Evolutionary conservation across 2,797 vertebrate species (phyloP).

Genomic region (Vireo griseus): DNA sequence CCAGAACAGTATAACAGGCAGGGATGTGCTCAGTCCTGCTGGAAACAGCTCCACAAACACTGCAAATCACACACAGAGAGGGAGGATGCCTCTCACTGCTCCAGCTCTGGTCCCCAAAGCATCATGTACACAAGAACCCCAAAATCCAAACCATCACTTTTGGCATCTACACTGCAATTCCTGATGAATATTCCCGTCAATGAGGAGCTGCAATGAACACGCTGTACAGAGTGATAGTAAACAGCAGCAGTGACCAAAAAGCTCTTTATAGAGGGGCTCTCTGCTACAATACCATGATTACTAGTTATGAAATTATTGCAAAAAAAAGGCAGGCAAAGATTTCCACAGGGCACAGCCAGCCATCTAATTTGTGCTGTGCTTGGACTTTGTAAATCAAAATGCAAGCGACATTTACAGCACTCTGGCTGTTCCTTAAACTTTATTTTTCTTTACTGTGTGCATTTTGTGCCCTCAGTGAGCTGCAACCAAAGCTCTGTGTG

Average conservation of each 20-base stretch:
- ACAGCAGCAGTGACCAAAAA: not conserved
- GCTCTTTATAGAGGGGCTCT: not conserved
- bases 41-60: not conserved
- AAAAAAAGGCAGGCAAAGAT: not conserved
- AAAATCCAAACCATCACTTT: not conserved
- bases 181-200: rapidly evolving
- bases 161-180: not conserved
- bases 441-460: not conserved
- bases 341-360: not conserved
- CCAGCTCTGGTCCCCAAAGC: not conserved
- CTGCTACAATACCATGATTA: not conserved
- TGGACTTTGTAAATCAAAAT: constrained; percentile 3
- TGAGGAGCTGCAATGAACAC: not conserved
- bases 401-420: not conserved
- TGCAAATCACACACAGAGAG: not conserved
- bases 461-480: not conserved
- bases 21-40: not conserved
- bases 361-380: not conserved
- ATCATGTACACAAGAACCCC: not conserved
- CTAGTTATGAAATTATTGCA: not conserved
- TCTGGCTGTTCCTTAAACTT: constrained; percentile 19
- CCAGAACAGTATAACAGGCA: not conserved
- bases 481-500: not conserved
- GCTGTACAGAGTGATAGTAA: not conserved
- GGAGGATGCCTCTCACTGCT: not conserved